A percentile compares a stretch with the other conserved stretches of the same genome.
Evolutionary conservation across 2,888 invertebrate genomes (phyloP).

Genomic region (Ormyrus thymus): DNA sequence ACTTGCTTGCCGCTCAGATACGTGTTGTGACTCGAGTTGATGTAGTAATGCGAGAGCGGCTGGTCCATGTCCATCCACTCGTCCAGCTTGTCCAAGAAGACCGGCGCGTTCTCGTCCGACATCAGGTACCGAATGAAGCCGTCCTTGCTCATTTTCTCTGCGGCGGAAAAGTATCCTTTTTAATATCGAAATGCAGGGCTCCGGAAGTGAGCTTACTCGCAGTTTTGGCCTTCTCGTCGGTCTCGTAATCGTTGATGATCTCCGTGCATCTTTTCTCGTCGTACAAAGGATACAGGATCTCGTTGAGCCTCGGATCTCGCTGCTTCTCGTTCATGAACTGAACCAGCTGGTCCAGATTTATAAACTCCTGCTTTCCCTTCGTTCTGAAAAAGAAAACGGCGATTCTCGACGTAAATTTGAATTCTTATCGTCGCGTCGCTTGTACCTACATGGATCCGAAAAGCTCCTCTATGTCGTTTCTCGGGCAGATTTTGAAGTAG

Average conservation of each 20-base stretch:
- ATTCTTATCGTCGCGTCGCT: neutral
- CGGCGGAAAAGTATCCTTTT: neutral
- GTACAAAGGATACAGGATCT: constrained; percentile 82
- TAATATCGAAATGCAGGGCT: neutral
- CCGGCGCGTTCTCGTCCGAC: constrained; percentile 85
- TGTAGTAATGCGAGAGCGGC: constrained; percentile 83
- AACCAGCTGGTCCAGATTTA: constrained; percentile 76
- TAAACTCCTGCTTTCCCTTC: constrained; percentile 75
- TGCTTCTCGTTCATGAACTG: constrained; percentile 81
- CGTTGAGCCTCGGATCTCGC: constrained; percentile 82
- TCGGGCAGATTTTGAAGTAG: constrained; percentile 82
- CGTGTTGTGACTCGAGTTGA: constrained; percentile 82
- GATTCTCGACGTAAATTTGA: neutral
- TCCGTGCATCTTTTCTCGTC: constrained; percentile 78
- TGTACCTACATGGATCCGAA: constrained; percentile 79
- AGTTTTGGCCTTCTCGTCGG: constrained; percentile 74
- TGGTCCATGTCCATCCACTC: constrained; percentile 84
- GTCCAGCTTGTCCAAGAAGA: constrained; percentile 81
- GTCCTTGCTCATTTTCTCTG: constrained; percentile 77
- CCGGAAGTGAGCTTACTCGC: constrained; percentile 62
- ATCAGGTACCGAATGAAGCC: constrained; percentile 82
- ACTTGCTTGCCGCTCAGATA: constrained; percentile 81
- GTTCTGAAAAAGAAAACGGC: constrained; percentile 70
- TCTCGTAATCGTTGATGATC: constrained; percentile 80
- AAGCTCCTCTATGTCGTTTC: constrained; percentile 83